Evolutionary conservation across 2,113 vertebrate genomes (phyloP).

Genomic region (Labeo rohita): DNA sequence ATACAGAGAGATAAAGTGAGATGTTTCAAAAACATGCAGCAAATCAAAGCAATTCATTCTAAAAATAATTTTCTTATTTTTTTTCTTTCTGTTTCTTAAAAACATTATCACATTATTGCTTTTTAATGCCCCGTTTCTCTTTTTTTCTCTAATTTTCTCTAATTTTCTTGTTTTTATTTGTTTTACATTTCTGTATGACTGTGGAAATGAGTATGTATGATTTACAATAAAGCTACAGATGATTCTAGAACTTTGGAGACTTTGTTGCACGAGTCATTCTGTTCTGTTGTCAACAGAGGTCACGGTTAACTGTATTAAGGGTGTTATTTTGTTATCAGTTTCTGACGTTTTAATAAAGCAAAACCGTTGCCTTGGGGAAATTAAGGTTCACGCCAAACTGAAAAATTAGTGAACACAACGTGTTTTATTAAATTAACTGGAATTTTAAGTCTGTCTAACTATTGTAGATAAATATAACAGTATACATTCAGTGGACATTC

Average conservation of each 20-base stretch:
- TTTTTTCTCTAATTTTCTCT: too few relatives aligned
- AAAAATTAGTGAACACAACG: not conserved
- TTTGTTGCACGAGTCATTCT: not conserved
- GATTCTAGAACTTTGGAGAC: not conserved
- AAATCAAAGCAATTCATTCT: too few relatives aligned
- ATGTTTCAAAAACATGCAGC: too few relatives aligned
- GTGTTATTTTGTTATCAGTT: not conserved
- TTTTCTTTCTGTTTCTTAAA: too few relatives aligned
- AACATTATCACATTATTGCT: too few relatives aligned
- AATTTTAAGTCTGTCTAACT: not conserved
- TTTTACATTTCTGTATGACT: not conserved
- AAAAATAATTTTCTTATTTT: too few relatives aligned
- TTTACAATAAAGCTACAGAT: not conserved
- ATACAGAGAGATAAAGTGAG: too few relatives aligned
- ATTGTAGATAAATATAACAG: not conserved
- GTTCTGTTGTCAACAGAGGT: not conserved
- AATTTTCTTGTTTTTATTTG: not conserved
- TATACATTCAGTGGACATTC: too few relatives aligned
- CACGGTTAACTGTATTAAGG: not conserved
- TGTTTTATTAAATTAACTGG: not conserved
- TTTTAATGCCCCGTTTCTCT: too few relatives aligned
- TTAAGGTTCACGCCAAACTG: not conserved
- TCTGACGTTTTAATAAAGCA: not conserved
- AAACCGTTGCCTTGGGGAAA: not conserved
- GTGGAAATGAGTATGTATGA: not conserved